Percentiles rank a stretch among this genome's conserved stretches.
phyloP scores from a whole-genome alignment of 2,113 vertebrate species.

The Podocnemis expansa region DNA sequence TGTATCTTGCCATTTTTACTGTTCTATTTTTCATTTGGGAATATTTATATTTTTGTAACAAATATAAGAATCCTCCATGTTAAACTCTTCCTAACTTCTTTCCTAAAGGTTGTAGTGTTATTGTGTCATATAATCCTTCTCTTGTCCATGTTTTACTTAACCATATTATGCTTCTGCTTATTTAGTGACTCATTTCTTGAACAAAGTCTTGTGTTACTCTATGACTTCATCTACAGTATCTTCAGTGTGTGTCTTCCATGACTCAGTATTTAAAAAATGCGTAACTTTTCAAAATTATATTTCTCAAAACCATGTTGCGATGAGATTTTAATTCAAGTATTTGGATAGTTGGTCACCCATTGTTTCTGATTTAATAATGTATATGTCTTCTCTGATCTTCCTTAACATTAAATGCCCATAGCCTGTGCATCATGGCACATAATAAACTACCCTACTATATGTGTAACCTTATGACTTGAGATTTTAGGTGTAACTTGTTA shows the following conservation, averaged over 20 bases:
- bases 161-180: not conserved
- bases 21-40: too few relatives aligned
- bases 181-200: not conserved
- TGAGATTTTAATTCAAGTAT: not conserved
- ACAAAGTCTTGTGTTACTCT: not conserved
- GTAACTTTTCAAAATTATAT: not conserved
- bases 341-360: not conserved
- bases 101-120: not conserved
- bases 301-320: not conserved
- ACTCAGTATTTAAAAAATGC: too few relatives aligned
- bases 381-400: not conserved
- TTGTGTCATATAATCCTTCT: not conserved
- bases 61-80: not conserved
- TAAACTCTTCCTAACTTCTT: not conserved
- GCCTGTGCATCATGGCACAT: not conserved
- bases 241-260: not conserved
- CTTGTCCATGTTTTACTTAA: not conserved
- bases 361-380: not conserved
- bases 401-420: not conserved
- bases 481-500: not conserved
- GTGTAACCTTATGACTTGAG: not conserved
- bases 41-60: too few relatives aligned
- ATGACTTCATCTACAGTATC: not conserved
- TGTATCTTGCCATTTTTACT: too few relatives aligned
- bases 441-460: not conserved